phyloP scores from a whole-genome alignment of 2,113 vertebrate species.

The Mixornis gularis region DNA sequence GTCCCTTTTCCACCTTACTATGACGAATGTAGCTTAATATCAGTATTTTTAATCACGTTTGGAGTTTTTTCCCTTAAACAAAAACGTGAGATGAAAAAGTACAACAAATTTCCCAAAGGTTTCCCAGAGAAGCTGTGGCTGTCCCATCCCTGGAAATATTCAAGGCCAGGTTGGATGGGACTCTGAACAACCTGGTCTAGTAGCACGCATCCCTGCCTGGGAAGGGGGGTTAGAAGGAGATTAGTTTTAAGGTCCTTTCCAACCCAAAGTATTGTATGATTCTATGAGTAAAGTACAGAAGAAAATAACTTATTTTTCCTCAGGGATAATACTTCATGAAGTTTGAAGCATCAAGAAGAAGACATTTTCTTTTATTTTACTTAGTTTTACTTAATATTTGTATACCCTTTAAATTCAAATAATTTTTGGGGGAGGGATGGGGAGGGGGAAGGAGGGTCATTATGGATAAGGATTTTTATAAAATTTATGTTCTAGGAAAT shows the following conservation, averaged over 20 bases:
- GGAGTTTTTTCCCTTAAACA: neutral
- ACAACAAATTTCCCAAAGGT: neutral
- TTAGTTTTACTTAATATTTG: neutral
- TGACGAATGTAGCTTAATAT: neutral
- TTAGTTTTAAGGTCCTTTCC: neutral
- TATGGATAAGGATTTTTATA: neutral
- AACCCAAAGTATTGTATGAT: neutral
- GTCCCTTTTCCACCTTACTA: neutral
- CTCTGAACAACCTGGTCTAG: neutral
- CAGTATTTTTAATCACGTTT: neutral
- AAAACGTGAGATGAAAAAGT: neutral
- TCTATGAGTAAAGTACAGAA: neutral
- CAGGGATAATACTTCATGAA: neutral
- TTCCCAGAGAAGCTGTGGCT: neutral
- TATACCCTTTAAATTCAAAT: neutral
- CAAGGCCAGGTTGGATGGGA: neutral
- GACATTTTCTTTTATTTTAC: neutral
- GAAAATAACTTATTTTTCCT: neutral
- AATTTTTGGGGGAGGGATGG: rapidly evolving
- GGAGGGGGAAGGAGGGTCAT: rapidly evolving
- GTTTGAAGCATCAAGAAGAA: neutral
- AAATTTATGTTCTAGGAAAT: neutral
- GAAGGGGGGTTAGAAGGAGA: rapidly evolving
- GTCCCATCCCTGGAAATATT: neutral
- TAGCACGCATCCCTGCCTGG: neutral